Base-by-base conservation (phyloP, 2,797 vertebrate genomes). In the Diceros bicornis region DNA sequence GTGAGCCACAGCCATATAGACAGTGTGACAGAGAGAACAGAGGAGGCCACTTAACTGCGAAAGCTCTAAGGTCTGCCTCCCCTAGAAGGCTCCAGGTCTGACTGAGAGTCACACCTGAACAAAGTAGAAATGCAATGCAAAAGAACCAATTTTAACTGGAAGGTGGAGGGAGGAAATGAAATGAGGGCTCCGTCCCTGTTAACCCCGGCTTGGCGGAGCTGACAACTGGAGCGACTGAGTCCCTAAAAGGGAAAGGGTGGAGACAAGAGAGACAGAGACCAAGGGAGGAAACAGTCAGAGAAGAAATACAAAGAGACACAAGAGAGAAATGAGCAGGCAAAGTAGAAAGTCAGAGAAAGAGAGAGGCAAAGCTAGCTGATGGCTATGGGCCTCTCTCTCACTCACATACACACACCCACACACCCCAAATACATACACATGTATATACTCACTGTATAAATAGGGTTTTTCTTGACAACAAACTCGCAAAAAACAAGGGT, bases 61-160 rank as follows among this genome's bases (percentile, higher is more conserved):
- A 81, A 78, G 68, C 41, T 41, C 41, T 41, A 41, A 41, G 34
- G 32, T 69, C 21, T 14, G 74, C 74, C 32, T 79, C 25, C 18
- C 41, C 62, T 71, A 50, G 41, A 93, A 68, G 72, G 59, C 17
- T 34, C 57, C 69, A 87, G 64, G 37, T 88, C 75, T 69, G 37
- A 41, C 41, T 41, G 41, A 41, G 83, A 92, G 27, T 50, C 37
- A 89, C 79, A 59, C 32, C 34, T 34, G 32, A 75, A 91, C 55
- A 34, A 77, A 75, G n/a, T 37, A 84, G 52, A 88, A 90, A 41
- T 87, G 44, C 91, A 18, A 85, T 62, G 1, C 13, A 17, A 16
- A 64, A 66, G 41, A 75, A 87, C 21, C 7, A 12, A 84, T 20
- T 71, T 47, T 90, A 85, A 96, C 64, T 93, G 78, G 85, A 87